Percentiles rank a stretch among this genome's conserved stretches.
Evolutionary conservation across 1,140 invertebrate species (phyloP).

Genomic region (Macrocentrus cingulum): DNA sequence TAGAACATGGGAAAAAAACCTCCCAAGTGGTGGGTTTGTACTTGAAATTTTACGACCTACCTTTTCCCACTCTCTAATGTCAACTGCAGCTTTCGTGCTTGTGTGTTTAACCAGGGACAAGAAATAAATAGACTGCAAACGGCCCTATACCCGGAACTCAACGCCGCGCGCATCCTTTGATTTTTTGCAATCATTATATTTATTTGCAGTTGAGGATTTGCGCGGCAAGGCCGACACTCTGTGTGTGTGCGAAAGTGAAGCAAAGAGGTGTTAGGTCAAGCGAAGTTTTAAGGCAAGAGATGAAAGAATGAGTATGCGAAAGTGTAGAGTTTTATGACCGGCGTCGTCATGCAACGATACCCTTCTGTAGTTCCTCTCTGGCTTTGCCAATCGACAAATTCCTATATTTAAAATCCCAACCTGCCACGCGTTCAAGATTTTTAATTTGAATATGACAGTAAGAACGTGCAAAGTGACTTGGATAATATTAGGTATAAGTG

Average conservation of each 20-base stretch:
- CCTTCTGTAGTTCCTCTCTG: conserved; percentile 32
- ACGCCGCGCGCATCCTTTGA: conserved; percentile 16
- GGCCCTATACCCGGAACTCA: conserved; percentile 14
- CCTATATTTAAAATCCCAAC: not conserved
- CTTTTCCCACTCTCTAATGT: not conserved
- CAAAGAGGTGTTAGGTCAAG: conserved; percentile 15
- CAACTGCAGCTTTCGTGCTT: too few relatives aligned
- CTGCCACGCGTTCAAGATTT: too few relatives aligned
- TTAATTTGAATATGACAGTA: too few relatives aligned
- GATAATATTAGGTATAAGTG: not conserved
- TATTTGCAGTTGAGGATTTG: conserved; percentile 20
- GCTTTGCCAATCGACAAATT: conserved; percentile 2
- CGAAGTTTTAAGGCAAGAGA: conserved; percentile 36
- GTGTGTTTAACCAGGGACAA: too few relatives aligned
- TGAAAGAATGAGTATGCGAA: conserved; percentile 50
- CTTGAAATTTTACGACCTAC: conserved; percentile 4
- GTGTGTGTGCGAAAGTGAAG: not conserved
- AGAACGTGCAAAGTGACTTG: too few relatives aligned
- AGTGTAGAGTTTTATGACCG: conserved; percentile 41
- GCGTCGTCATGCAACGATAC: conserved; percentile 43
- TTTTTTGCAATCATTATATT: conserved; percentile 23
- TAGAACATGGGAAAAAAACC: conserved; percentile 9
- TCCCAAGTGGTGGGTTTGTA: conserved; percentile 14
- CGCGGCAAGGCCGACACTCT: not conserved
- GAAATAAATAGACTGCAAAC: conserved; percentile 7